phyloP scores from a whole-genome alignment of 2,113 vertebrate genomes.

The Trochalopteron elliotii region DNA sequence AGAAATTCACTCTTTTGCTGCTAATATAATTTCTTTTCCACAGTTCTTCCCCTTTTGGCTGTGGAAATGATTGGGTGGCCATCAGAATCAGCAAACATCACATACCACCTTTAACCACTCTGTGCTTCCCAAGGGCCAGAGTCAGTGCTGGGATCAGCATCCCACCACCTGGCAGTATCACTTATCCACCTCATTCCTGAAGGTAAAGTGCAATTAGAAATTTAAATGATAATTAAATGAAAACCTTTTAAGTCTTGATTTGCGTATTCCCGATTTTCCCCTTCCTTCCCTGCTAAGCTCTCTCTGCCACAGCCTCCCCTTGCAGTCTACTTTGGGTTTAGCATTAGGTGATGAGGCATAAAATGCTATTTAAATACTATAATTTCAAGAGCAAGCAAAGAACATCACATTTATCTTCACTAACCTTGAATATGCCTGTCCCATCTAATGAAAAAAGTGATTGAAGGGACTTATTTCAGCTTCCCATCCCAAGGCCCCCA shows the following conservation, averaged over 20 bases:
- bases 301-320: not conserved
- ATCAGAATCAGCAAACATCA: accelerated
- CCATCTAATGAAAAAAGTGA: constrained; percentile 57
- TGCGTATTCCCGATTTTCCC: accelerated
- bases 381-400: constrained; percentile 32
- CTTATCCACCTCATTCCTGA: not conserved
- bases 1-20: not conserved
- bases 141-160: not conserved
- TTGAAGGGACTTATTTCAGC: constrained; percentile 45
- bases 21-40: not conserved
- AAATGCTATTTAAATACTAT: constrained; percentile 1
- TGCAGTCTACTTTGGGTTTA: not conserved
- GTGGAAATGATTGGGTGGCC: accelerated
- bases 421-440: constrained; percentile 39
- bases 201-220: not conserved
- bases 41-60: not conserved
- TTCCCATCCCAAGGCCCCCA: not conserved
- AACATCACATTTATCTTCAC: constrained; percentile 37
- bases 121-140: not conserved
- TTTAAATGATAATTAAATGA: not conserved
- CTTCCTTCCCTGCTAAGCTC: not conserved
- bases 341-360: not conserved
- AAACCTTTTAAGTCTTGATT: not conserved
- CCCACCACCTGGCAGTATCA: not conserved
- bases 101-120: not conserved